Conservation (phyloP, 2,888 invertebrate genomes). For the Tipula helvola region DNA sequence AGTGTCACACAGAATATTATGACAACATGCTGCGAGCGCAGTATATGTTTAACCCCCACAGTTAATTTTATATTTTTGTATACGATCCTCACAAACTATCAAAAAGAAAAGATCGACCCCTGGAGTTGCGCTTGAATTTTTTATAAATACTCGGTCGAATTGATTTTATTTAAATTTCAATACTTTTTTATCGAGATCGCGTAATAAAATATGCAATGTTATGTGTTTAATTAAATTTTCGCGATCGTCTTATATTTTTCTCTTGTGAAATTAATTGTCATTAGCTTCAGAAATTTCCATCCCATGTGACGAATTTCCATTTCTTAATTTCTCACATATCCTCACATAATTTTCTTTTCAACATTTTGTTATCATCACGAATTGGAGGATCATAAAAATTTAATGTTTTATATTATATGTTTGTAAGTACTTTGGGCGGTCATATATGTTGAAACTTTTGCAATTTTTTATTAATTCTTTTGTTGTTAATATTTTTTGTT, state of each 20-base stretch:
- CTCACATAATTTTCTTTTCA: not conserved
- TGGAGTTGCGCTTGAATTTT: not conserved
- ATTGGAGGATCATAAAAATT: not conserved
- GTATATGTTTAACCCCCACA: not conserved
- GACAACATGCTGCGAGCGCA: not conserved
- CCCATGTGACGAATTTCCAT: not conserved
- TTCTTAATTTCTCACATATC: not conserved
- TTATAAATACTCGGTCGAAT: not conserved
- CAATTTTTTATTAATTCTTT: not conserved
- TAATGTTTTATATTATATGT: not conserved
- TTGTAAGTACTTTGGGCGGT: not conserved
- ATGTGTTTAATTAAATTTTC: not conserved
- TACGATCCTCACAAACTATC: not conserved
- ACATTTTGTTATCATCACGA: not conserved
- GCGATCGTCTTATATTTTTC: not conserved
- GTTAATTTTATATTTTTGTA: not conserved
- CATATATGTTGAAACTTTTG: not conserved
- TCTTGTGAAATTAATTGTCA: not conserved
- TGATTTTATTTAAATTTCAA: not conserved
- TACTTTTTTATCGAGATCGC: not conserved
- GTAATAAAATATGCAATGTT: not conserved
- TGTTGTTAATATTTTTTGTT: not conserved
- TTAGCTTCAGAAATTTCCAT: not conserved
- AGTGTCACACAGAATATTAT: not conserved
- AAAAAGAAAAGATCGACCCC: not conserved